Conservation (phyloP, 2,113 vertebrate genomes). For the Orthonyx spaldingii region DNA sequence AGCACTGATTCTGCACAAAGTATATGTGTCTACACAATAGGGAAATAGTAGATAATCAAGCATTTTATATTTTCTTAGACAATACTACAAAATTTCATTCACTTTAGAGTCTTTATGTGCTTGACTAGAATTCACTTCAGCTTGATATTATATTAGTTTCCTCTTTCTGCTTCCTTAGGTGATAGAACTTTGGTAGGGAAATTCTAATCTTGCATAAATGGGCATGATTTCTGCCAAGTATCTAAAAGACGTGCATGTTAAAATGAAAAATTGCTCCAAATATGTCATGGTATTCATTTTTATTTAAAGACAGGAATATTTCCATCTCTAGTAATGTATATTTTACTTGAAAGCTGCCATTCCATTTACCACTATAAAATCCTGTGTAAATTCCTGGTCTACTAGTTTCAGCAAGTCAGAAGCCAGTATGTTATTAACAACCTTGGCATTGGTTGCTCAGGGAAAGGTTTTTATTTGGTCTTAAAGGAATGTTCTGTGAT, state of each 20-base stretch:
- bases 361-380: neutral
- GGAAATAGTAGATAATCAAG: neutral
- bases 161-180: neutral
- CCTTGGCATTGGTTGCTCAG: neutral
- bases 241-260: neutral
- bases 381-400: neutral
- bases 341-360: neutral
- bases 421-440: neutral
- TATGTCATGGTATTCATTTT: neutral
- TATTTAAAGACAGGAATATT: neutral
- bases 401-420: neutral
- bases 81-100: neutral
- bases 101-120: neutral
- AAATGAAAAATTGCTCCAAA: neutral
- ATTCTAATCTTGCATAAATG: neutral
- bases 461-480: neutral
- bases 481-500: neutral
- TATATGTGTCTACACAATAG: neutral
- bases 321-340: neutral
- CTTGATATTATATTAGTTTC: neutral
- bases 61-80: neutral
- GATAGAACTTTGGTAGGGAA: neutral
- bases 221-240: neutral
- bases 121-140: neutral
- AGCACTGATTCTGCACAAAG: neutral